Evolutionary conservation across 1,140 invertebrate species (phyloP).

Genomic region (Drosophila lowei): DNA sequence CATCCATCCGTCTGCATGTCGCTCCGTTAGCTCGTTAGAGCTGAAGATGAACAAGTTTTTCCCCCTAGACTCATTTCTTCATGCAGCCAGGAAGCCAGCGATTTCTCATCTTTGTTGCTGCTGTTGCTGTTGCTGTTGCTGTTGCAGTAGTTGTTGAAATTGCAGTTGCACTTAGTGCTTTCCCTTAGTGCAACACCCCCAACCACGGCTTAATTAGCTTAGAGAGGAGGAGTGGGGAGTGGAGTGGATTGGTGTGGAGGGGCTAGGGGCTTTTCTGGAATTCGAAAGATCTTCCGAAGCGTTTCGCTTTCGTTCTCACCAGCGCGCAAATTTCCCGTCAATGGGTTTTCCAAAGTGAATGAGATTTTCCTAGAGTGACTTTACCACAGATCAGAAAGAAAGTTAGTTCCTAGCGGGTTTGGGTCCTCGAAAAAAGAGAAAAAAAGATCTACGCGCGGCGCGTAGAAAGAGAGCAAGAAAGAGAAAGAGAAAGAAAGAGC

Average conservation of each 20-base stretch:
- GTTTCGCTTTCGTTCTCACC: slow-evolving; percentile 69
- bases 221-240: too few species aligned
- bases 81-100: slow-evolving; percentile 67
- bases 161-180: slow-evolving; percentile 40
- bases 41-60: slow-evolving; percentile 78
- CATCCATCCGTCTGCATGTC: slow-evolving; percentile 37
- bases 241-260: too few species aligned
- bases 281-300: slow-evolving; percentile 27
- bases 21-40: slow-evolving; percentile 65
- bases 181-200: slow-evolving; percentile 37
- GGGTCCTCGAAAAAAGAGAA: slow-evolving; percentile 21
- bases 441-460: slow-evolving; percentile 10
- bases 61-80: slow-evolving; percentile 50
- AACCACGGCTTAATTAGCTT: slow-evolving; percentile 69
- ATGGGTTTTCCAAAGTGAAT: slow-evolving; percentile 35
- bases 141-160: slow-evolving; percentile 15
- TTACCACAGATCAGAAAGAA: slow-evolving; percentile 46
- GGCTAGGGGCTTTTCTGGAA: background rate
- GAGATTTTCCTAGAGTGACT: slow-evolving; percentile 53
- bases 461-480: background rate
- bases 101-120: slow-evolving; percentile 72
- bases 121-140: slow-evolving; percentile 2
- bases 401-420: slow-evolving; percentile 49
- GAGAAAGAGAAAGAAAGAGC: slow-evolving; percentile 17
- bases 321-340: slow-evolving; percentile 10